A percentile compares a stretch with the other conserved stretches of the same genome.
Evolutionary conservation across 2,113 vertebrate genomes (phyloP).

Genomic region (Hyperoodon ampullatus): DNA sequence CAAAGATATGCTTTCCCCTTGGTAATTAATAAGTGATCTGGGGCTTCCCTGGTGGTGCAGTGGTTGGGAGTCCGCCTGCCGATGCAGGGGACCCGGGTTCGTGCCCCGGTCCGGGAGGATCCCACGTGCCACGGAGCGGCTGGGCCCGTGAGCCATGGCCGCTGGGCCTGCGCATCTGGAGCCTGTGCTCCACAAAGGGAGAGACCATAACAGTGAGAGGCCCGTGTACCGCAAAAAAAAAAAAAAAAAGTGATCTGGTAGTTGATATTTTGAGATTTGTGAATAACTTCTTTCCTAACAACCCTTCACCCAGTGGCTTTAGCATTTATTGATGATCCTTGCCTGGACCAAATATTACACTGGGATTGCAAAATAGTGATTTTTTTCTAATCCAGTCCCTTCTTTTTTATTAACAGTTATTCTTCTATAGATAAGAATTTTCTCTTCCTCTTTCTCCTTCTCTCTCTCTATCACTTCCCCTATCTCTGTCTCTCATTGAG

Average conservation of each 20-base stretch:
- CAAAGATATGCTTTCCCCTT: neutral
- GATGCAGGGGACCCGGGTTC: no score
- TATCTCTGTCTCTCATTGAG: neutral
- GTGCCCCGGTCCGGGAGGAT: no score
- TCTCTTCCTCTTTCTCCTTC: neutral
- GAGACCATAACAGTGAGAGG: no score
- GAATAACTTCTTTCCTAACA: slow-evolving; percentile 12
- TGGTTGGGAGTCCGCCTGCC: no score
- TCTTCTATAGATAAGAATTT: neutral
- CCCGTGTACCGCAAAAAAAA: no score
- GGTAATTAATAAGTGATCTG: neutral
- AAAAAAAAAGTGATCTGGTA: neutral
- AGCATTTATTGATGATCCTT: neutral
- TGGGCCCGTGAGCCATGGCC: no score
- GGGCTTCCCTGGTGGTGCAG: no score
- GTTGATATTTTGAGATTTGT: neutral
- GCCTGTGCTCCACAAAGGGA: no score
- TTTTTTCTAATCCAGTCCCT: neutral
- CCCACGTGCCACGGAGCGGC: no score
- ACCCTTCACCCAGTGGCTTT: neutral
- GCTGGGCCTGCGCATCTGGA: no score
- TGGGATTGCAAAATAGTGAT: neutral
- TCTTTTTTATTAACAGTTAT: neutral
- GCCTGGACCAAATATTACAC: neutral
- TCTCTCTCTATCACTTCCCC: no score